phyloP scores from a whole-genome alignment of 2,113 vertebrate species.

The Chionis minor region DNA sequence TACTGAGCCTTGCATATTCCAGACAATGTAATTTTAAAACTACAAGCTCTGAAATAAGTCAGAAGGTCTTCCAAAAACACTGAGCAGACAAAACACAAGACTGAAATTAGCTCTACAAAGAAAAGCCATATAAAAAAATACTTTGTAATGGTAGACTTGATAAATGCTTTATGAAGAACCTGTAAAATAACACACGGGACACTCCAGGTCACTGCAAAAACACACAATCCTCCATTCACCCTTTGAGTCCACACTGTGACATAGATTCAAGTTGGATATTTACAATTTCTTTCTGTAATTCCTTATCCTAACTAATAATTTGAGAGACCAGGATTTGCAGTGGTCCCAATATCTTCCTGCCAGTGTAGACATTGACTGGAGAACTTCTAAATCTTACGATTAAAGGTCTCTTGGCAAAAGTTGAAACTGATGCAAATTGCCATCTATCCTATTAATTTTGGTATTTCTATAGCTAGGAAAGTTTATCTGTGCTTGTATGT shows the following conservation, averaged over 20 bases:
- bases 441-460: background rate
- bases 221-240: background rate
- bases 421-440: background rate
- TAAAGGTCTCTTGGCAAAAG: background rate
- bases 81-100: background rate
- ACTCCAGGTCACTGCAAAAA: background rate
- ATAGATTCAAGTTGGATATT: background rate
- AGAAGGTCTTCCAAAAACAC: background rate
- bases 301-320: background rate
- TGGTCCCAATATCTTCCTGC: background rate
- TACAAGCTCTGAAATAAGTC: background rate
- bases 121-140: background rate
- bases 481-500: background rate
- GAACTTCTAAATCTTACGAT: background rate
- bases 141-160: background rate
- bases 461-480: background rate
- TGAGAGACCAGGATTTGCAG: background rate
- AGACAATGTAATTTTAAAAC: background rate
- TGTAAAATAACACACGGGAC: background rate
- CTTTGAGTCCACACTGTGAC: background rate
- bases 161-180: background rate
- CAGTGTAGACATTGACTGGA: background rate
- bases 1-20: background rate
- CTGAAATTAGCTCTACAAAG: background rate
- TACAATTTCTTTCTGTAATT: background rate